Base-by-base conservation (phyloP, 2,113 vertebrate species). In the Ailurus styani region DNA sequence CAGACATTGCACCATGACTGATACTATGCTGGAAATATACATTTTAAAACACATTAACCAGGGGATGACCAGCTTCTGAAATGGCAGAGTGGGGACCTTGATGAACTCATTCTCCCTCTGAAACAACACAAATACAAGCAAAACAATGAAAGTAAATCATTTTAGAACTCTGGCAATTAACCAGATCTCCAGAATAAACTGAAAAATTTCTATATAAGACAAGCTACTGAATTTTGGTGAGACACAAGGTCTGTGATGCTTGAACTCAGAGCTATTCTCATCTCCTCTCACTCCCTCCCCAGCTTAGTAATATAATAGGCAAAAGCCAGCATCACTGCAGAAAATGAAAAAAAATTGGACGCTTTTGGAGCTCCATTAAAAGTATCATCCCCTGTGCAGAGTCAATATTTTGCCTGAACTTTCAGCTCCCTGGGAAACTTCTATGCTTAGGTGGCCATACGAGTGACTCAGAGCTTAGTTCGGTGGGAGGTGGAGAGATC, bases 371-470 rank as follows among this genome's bases (percentile, higher is more conserved):
- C 7, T 81, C 6, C 29, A 45, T 75, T 81, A 75, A 85, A 91
- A 77, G 62, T 47, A 81, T 47, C 37, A 47, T 47, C 2, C 0
- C 21, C 31, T 11, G 27, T 81, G 17, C 62, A 84, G 42, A 91
- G n/a, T 31, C 60, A 90, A 23, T 90, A 96, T 93, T 94, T 90
- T 85, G 60, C 11, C 73, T 90, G 73, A 90, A 95, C 15, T 83
- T 92, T 82, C 8, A 82, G 34, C 42, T 92, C 50, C 12, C 55
- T 86, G 60, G 37, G 15, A 50, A 81, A 82, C 82, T 77, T 91
- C 25, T 45, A 68, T 52, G 52, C 42, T 96, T 57, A 84, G 13
- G 40, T 47, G 27, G 34, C 34, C 66, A 25, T 90, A 40, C 91
- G 40, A 93, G 75, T 91, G 90, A 79, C 47, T 96, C 47, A 73